These are phyloP conservation scores for Deroplatys truncata DNA, from an alignment of 2,888 invertebrate genomes.

Conservation along the genomic window DNA sequence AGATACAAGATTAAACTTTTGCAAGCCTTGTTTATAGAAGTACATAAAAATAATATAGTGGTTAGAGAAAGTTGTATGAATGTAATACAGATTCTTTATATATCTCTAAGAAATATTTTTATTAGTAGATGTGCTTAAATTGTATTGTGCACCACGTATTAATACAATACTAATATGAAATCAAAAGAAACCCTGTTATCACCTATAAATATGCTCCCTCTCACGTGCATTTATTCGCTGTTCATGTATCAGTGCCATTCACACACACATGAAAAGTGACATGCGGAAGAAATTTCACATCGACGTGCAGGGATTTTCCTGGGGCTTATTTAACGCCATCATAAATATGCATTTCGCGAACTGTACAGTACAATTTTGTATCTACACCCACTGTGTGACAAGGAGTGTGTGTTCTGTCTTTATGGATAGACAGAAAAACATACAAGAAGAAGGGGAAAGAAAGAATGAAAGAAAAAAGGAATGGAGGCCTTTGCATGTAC, in stretches of 20 bases:
- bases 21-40: no score
- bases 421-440: neutral
- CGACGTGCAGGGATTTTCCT: neutral
- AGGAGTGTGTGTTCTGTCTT: neutral
- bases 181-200: no score
- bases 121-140: no score
- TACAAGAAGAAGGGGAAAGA: neutral
- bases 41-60: no score
- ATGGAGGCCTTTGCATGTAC: neutral
- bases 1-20: no score
- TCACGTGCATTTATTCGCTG: neutral
- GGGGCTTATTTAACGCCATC: neutral
- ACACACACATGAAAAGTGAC: neutral
- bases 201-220: no score
- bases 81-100: no score
- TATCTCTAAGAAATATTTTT: no score
- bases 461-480: neutral
- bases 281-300: neutral
- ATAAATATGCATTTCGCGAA: neutral
- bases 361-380: neutral
- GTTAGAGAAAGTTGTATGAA: no score
- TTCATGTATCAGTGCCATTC: neutral
- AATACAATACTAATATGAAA: no score
- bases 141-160: no score
- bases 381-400: neutral